Base-by-base conservation (phyloP, 2,113 vertebrate genomes). In the Oncorhynchus tshawytscha region DNA sequence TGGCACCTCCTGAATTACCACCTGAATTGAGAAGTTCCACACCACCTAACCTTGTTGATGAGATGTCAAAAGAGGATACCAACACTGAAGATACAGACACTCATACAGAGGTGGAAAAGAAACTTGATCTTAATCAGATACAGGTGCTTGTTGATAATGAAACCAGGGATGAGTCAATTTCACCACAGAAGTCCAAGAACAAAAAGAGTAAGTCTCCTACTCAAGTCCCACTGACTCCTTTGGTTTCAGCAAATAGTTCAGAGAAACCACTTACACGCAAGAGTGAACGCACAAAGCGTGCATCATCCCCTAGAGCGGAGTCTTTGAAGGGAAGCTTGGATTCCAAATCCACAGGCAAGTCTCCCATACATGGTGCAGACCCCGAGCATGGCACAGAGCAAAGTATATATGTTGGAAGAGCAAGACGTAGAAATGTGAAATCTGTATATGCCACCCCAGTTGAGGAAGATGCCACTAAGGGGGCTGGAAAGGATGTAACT, bases 261-360 rank as follows among this genome's bases (percentile, higher is more conserved):
- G 98, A 99, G 86, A 99, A 98, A 82, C 96, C 93, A 0, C 96
- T 94, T 72, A 99, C 96, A 0, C 95, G 97, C 54, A 99, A 99
- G 85, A 99, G 98, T 0, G 97, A 98, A 82, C 94, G 98, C 54
- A 99, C 98, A 75, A 99, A 96, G 85, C 92, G 97, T 54, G 96
- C 95, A 0, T 94, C 80, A 15, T 99, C 97, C 39, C 97, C 98
- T 48, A 96, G 97, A 67, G 97, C 94, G 45, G 98, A 99, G 22
- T 80, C 84, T 0, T 92, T 92, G 78, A 96, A 95, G 51, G 75
- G 92, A 0, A 91, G 92, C 85, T 92, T 93, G 67, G 92, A 93
- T 65, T 90, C 90, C 0, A 95, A 95, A 81, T 94, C 94, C 0
- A 90, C 95, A 65, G 91, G 92, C 68, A 99, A 97, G 89, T 97